phyloP scores from a whole-genome alignment of 2,113 vertebrate genomes.

The Sinocyclocheilus rhinocerous region DNA sequence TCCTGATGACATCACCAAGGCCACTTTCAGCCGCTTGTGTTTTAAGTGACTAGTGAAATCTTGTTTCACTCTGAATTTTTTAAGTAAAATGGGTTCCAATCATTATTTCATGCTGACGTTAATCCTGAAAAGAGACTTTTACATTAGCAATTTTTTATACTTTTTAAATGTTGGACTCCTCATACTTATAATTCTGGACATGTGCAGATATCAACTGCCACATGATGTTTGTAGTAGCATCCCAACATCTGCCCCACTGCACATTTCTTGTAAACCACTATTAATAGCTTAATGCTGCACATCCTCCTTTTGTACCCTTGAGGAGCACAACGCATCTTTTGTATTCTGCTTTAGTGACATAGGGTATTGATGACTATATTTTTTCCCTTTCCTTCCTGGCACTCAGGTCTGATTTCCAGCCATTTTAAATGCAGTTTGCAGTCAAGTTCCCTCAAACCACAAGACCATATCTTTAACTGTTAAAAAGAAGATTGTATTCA shows the following conservation, averaged over 20 bases:
- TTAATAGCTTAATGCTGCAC: conserved; percentile 40
- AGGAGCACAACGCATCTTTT: conserved; percentile 43
- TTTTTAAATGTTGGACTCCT: neutral
- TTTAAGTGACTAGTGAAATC: too few species aligned
- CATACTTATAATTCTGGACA: neutral
- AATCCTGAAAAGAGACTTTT: too few species aligned
- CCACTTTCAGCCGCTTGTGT: too few species aligned
- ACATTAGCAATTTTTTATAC: too few species aligned
- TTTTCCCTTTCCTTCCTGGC: conserved; percentile 47
- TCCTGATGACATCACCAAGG: too few species aligned
- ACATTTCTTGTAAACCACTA: conserved; percentile 10
- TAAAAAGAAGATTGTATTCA: neutral
- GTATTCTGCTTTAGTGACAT: conserved; percentile 12
- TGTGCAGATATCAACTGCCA: neutral
- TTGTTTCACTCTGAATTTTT: too few species aligned
- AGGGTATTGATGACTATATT: conserved; percentile 9
- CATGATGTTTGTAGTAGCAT: conserved; percentile 43
- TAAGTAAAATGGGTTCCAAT: too few species aligned
- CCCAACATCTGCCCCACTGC: neutral
- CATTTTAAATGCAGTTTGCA: conserved; percentile 31
- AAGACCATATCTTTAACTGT: neutral
- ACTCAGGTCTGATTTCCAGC: conserved; percentile 12
- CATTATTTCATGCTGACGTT: too few species aligned
- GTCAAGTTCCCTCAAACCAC: conserved; percentile 9
- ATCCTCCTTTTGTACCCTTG: conserved; percentile 39